These are phyloP conservation scores for Polietes domitor DNA, from an alignment of 2,888 invertebrate species.

Conservation along the genomic window DNA sequence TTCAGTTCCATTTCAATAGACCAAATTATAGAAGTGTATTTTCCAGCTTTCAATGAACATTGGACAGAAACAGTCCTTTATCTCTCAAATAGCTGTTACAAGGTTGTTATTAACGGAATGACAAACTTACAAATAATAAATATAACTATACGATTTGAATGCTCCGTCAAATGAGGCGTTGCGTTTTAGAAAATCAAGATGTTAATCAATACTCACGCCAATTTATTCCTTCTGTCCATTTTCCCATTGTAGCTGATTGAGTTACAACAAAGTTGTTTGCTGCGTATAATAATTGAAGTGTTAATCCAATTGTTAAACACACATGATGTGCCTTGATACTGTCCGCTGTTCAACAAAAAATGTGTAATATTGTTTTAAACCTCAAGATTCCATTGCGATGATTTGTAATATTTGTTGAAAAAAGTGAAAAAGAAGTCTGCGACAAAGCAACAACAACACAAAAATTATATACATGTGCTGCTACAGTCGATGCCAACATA, in stretches of 20 bases:
- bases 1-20: no score
- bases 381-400: not conserved
- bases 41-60: no score
- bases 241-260: not conserved
- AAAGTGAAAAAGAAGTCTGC: not conserved
- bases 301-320: slow-evolving; percentile 59
- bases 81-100: no score
- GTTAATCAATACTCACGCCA: not conserved
- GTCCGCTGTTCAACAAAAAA: not conserved
- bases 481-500: not conserved
- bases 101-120: no score
- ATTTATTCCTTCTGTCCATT: not conserved
- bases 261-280: not conserved
- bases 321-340: slow-evolving; percentile 53
- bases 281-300: slow-evolving; percentile 42
- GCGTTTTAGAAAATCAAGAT: no score
- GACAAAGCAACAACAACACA: not conserved
- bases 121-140: no score
- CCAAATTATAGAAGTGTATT: no score
- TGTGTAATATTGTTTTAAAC: slow-evolving; percentile 1
- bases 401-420: not conserved
- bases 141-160: no score
- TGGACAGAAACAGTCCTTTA: no score
- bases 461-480: slow-evolving; percentile 14
- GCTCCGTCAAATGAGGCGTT: no score